phyloP scores from a whole-genome alignment of 2,797 vertebrate genomes.

The Crocidura indochinensis region DNA sequence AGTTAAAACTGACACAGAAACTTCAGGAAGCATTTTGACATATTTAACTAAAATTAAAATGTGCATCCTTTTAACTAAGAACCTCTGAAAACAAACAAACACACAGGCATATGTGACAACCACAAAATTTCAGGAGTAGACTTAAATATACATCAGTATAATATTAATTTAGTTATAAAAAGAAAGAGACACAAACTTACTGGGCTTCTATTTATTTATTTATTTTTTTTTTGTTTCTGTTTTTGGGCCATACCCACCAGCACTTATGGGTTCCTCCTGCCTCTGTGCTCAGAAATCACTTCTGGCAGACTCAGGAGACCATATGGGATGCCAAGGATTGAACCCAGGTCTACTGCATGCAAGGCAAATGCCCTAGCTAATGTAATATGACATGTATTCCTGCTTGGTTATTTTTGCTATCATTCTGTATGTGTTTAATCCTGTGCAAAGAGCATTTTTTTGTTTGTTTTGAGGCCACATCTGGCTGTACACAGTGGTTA shows the following conservation, averaged over 20 bases:
- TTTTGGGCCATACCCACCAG: too few relatives aligned
- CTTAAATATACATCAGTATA: background rate
- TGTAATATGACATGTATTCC: too few relatives aligned
- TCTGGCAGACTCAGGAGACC: too few relatives aligned
- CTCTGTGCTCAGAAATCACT: too few relatives aligned
- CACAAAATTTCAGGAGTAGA: slow-evolving; percentile 34
- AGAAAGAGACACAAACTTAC: slow-evolving; percentile 5
- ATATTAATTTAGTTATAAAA: background rate
- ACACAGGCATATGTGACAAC: background rate
- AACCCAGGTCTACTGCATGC: too few relatives aligned
- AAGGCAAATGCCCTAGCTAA: too few relatives aligned
- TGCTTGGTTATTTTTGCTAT: too few relatives aligned
- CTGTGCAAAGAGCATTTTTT: slow-evolving; percentile 9
- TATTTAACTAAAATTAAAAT: slow-evolving; percentile 69
- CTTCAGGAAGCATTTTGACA: slow-evolving; percentile 52
- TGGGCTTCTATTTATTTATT: too few relatives aligned
- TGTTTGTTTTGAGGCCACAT: background rate
- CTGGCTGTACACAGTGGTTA: too few relatives aligned
- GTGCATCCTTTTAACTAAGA: slow-evolving; percentile 19
- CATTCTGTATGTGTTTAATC: slow-evolving; percentile 62
- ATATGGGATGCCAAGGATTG: too few relatives aligned
- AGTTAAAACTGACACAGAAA: slow-evolving; percentile 38
- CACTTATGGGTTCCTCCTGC: too few relatives aligned
- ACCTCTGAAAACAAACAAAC: slow-evolving; percentile 49
- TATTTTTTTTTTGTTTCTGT: too few relatives aligned